Conservation (phyloP, 2,888 invertebrate species). For the Melieria crassipennis region DNA sequence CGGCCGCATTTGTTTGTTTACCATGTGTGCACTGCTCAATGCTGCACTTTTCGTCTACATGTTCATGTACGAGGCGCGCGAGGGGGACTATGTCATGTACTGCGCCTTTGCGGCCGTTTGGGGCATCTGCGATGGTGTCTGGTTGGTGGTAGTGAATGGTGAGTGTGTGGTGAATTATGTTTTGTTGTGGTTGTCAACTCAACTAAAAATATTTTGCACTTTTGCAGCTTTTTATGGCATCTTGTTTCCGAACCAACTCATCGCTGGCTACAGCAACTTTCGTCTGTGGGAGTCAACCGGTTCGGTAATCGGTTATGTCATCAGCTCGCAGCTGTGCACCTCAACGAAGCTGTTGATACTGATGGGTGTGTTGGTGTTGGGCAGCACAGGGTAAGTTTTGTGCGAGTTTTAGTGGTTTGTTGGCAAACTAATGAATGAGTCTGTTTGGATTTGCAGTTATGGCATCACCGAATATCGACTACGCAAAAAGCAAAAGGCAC, state of each 20-base stretch:
- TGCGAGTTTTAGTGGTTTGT: no score
- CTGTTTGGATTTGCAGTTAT: slow-evolving; percentile 50
- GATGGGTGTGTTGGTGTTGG: slow-evolving; percentile 74
- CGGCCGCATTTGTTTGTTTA: slow-evolving; percentile 82
- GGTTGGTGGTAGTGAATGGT: slow-evolving; percentile 94
- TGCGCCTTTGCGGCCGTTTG: slow-evolving; percentile 84
- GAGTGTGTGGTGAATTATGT: slow-evolving; percentile 54
- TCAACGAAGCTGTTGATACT: slow-evolving; percentile 76
- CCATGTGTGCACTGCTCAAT: slow-evolving; percentile 78
- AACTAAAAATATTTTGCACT: background rate
- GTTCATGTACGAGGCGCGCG: slow-evolving; percentile 77
- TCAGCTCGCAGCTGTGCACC: slow-evolving; percentile 81
- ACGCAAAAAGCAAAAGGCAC: slow-evolving; percentile 53
- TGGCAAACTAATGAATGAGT: no score
- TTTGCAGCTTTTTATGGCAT: slow-evolving; percentile 82
- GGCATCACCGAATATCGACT: slow-evolving; percentile 59
- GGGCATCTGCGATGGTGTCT: slow-evolving; percentile 90
- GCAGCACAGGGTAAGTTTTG: slow-evolving; percentile 75
- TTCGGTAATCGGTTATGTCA: slow-evolving; percentile 85
- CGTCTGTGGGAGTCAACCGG: slow-evolving; percentile 92
- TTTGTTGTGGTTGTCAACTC: slow-evolving; percentile 18
- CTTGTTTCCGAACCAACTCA: slow-evolving; percentile 84
- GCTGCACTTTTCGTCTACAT: slow-evolving; percentile 75
- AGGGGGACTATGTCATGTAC: slow-evolving; percentile 75
- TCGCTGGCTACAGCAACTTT: slow-evolving; percentile 93